Evolutionary conservation across 2,888 invertebrate genomes (phyloP), one percentile per base, ranked within the genome.

Genomic region (Poecilobothrus nobilitatus): DNA sequence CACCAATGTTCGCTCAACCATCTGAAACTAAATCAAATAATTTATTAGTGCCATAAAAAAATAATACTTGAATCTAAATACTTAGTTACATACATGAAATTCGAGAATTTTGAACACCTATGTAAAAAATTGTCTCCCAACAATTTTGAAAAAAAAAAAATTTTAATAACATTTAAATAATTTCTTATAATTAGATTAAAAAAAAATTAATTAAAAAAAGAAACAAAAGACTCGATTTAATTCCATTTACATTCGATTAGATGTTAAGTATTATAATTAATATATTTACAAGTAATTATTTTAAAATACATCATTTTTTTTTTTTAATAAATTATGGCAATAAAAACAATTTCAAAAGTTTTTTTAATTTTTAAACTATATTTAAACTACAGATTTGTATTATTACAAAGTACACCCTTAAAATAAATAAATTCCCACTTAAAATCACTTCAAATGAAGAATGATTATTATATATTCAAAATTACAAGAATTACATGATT

Each of bases 1-100:
- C 65, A 37, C 65, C 65, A 37, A 65, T 65, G 65, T 65, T 65
- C 20, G 65, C 65, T 15, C 15, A 37, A 27, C 63, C 63, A 3
- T 9, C 65, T 10, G 0, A 18, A 65, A 1, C 65, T 21, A 65
- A 27, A 20, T 10, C 37, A 34, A 65, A 34, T 12, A 44, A 7
- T 37, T 37, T 37, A 18, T 53, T 53, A 53, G 15, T 6, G 53
- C 53, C 53, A 53, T 53, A 53, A 53, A 53, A 53, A 12, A 53
- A 18, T 53, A 18, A 27, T 27, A n/a, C 53, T 53, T 53, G 12
- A 37, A 37, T 53, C 53, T 18, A 53, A 9, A 53, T 18, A 53
- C n/a, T n/a, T 53, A 6, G 1, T 18, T 53, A 12, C 53, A 53
- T 18, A 53, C 7, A 18, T 27, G 5, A 27, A 27, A 27, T 27